Conservation (phyloP, 1,140 invertebrate species). For the Theocolax elegans region DNA sequence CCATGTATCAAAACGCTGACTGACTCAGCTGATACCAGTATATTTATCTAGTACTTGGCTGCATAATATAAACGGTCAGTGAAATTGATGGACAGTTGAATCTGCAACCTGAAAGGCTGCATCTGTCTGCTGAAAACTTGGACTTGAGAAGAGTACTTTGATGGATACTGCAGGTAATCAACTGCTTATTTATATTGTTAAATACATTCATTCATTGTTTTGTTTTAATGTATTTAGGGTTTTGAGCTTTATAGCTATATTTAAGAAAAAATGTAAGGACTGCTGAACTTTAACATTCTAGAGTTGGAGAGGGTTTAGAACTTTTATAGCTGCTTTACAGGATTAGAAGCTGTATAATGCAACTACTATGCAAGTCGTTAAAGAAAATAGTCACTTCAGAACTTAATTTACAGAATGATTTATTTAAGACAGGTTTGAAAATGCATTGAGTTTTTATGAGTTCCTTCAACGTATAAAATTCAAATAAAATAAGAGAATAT, state of each 20-base stretch:
- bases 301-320: slow-evolving; percentile 81
- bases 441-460: slow-evolving; percentile 95
- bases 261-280: slow-evolving; percentile 75
- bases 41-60: slow-evolving; percentile 88
- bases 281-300: slow-evolving; percentile 83
- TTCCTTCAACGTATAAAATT: slow-evolving; percentile 94
- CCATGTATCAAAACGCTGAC: slow-evolving; percentile 93
- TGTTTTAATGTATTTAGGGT: slow-evolving; percentile 80
- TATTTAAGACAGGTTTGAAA: slow-evolving; percentile 94
- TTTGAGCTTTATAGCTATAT: slow-evolving; percentile 72
- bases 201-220: slow-evolving; percentile 80
- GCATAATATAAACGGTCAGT: slow-evolving; percentile 74
- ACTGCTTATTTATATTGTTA: slow-evolving; percentile 90
- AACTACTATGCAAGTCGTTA: slow-evolving; percentile 86
- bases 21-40: slow-evolving; percentile 88
- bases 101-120: slow-evolving; percentile 73
- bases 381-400: slow-evolving; percentile 89
- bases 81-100: slow-evolving; percentile 70
- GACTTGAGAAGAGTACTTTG: slow-evolving; percentile 91
- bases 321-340: slow-evolving; percentile 87
- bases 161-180: slow-evolving; percentile 87
- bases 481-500: slow-evolving; percentile 79
- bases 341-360: slow-evolving; percentile 84
- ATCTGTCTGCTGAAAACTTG: slow-evolving; percentile 79
- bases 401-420: slow-evolving; percentile 87